Percentiles rank a stretch among this genome's conserved stretches.
Conservation (phyloP, 1,140 invertebrate species). For the Microvelia longipes region DNA sequence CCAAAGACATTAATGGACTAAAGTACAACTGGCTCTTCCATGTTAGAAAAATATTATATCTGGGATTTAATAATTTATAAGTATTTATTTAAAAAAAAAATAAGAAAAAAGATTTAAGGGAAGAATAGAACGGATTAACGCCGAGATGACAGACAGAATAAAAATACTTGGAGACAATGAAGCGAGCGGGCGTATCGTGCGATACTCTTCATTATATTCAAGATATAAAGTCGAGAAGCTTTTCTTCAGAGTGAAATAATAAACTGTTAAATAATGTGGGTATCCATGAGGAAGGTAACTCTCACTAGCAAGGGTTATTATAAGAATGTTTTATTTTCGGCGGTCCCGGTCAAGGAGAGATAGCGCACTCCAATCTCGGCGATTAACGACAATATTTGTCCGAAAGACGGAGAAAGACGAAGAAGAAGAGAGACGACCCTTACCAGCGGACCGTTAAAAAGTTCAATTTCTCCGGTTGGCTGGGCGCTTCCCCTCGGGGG, state of each 20-base stretch:
- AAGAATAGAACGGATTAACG: too few relatives aligned
- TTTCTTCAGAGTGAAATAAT: neutral
- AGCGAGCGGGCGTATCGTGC: too few relatives aligned
- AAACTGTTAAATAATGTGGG: neutral
- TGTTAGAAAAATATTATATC: too few relatives aligned
- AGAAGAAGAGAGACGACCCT: conserved; percentile 1
- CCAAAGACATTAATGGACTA: too few relatives aligned
- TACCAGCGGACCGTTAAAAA: conserved; percentile 14
- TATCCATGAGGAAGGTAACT: neutral
- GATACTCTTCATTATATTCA: too few relatives aligned
- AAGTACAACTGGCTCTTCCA: too few relatives aligned
- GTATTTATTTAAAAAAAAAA: too few relatives aligned
- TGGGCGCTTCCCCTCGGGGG: neutral
- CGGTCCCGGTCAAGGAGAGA: neutral
- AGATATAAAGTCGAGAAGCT: too few relatives aligned
- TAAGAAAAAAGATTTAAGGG: too few relatives aligned
- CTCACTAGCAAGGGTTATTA: neutral
- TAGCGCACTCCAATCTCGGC: neutral
- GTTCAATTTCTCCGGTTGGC: conserved; percentile 11
- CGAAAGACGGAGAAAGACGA: neutral
- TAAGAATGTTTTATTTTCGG: neutral
- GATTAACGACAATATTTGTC: conserved; percentile 10
- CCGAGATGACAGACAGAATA: too few relatives aligned
- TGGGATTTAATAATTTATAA: too few relatives aligned
- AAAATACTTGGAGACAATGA: too few relatives aligned